Conservation (phyloP, 2,113 vertebrate species). For the Nerophis lumbriciformis region DNA sequence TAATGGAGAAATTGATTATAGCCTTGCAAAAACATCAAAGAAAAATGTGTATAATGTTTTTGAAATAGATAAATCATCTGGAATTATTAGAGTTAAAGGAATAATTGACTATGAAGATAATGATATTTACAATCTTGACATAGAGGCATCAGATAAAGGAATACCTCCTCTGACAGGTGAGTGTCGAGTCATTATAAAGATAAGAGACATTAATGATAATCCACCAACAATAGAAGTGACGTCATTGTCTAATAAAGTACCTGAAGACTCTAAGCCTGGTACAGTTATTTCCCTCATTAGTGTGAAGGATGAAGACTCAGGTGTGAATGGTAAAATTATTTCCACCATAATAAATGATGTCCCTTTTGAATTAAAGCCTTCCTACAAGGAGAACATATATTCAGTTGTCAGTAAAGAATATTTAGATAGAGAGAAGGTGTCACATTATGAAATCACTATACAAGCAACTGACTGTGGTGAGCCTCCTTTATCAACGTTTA, state of each 20-base stretch:
- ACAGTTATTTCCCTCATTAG: slow-evolving; percentile 41
- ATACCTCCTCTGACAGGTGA: slow-evolving; percentile 7
- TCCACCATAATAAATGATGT: slow-evolving; percentile 50
- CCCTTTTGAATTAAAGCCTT: slow-evolving; percentile 63
- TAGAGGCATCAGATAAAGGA: slow-evolving; percentile 46
- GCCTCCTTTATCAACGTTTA: slow-evolving; percentile 47
- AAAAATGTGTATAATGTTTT: slow-evolving; percentile 19
- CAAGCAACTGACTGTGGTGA: slow-evolving; percentile 59
- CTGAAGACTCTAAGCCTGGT: slow-evolving; percentile 36
- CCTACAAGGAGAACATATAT: slow-evolving; percentile 61
- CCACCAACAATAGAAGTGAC: slow-evolving; percentile 37
- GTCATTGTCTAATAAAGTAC: slow-evolving; percentile 34
- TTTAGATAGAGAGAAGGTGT: slow-evolving; percentile 58
- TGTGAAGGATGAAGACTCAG: slow-evolving; percentile 42
- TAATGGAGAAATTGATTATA: slow-evolving; percentile 42
- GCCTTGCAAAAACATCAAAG: slow-evolving; percentile 21
- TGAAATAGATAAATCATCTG: slow-evolving; percentile 36
- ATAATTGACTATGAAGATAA: slow-evolving; percentile 37
- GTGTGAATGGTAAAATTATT: slow-evolving; percentile 37
- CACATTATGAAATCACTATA: slow-evolving; percentile 68
- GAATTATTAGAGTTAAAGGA: slow-evolving; percentile 28
- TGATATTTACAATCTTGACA: slow-evolving; percentile 25
- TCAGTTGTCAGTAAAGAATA: slow-evolving; percentile 50
- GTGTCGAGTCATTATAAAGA: slow-evolving; percentile 24
- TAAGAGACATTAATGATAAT: slow-evolving; percentile 29